Base-by-base conservation (phyloP, 2,888 invertebrate genomes). In the Pyrrhia umbra region DNA sequence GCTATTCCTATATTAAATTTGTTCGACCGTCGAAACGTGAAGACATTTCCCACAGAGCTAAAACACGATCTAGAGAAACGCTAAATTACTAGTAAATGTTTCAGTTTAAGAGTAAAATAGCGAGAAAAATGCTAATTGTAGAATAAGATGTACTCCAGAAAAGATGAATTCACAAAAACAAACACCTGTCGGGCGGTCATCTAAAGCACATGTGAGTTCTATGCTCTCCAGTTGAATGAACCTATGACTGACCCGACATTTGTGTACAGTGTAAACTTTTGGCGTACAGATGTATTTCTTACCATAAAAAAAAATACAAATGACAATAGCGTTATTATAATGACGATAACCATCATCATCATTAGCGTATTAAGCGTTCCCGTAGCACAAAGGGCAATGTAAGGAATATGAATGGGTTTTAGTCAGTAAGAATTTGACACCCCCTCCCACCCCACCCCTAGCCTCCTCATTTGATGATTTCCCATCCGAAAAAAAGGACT, bases 221-320 rank as follows among this genome's bases (percentile, higher is more conserved):
- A n/a, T 20, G 18, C 6, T 43, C 10, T 13, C 8, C 27, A 70
- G 70, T 49, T 61, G 47, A 65, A 65, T 23, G 69, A 21, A 23
- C 34, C 13, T 34, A 30, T 47, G n/a, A 27, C 10, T 47, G 69
- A 47, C 42, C 61, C n/a, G 0, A 34, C 46, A 34, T 42, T 59
- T 25, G 25, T 4, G 25, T n/a, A 34, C 2, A 8, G 27, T 9
- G 27, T 27, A 10, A 27, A 27, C 27, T 27, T 27, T 13, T 27
- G 68, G 21, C 15, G 8, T 15, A 16, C 20, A 25, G 1, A 46
- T 67, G 18, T 42, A n/a, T n/a, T n/a, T n/a, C n/a, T 59, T 59
- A 8, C 1, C 9, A 1, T n/a, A n/a, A 47, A 68, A 16, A 23
- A 68, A 5, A 34, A n/a, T 68, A 18, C 6, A 6, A 30, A 46